Evolutionary conservation across 2,113 vertebrate species (phyloP), one percentile per base, ranked within the genome.

Genomic region (Danionella cerebrum): DNA sequence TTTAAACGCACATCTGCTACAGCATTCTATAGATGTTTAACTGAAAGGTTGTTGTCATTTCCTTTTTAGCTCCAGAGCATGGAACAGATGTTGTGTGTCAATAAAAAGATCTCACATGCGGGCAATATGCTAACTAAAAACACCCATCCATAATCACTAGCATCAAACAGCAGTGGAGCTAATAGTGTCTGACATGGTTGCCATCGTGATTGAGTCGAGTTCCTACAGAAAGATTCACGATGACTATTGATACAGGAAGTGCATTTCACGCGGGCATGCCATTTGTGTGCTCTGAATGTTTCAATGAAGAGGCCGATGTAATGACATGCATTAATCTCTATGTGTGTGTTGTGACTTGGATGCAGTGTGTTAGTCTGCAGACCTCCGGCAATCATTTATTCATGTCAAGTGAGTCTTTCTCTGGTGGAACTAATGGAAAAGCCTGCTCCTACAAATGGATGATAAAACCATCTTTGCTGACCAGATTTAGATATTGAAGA

Each of bases 401-500:
- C 80, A 70, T 74, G 44, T 72, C 77, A 86, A 85, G 83, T 84
- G 84, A 69, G 77, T 53, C 3, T 35, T 31, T 42, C 74, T 75
- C 78, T 71, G 65, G 64, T 80, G 76, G 70, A 80, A 65, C 80
- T 83, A 82, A 83, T 84, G 79, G 80, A 80, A 75, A 65, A 36
- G 8, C 59, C 72, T 80, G 73, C 67, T 77, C 81, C 72, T 67
- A 3, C 76, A 80, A 77, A 82, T 73, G 72, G 74, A 72, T 51
- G 33, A 18, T 24, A 53, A 52, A 18, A 39, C 36, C 38, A 55
- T 58, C 70, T 67, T 52, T 16, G 65, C 73, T 24, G 70, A 71
- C 73, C 83, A 81, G 65, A 82, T 84, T 81, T 85, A 85, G 82
- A 67, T 3, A 64, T 39, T 29, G 39, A 69, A n/a, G n/a, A n/a